Evolutionary conservation across 1,140 invertebrate species (phyloP), one percentile per base, ranked within the genome.

Genomic region (Cotesia chilonis): DNA sequence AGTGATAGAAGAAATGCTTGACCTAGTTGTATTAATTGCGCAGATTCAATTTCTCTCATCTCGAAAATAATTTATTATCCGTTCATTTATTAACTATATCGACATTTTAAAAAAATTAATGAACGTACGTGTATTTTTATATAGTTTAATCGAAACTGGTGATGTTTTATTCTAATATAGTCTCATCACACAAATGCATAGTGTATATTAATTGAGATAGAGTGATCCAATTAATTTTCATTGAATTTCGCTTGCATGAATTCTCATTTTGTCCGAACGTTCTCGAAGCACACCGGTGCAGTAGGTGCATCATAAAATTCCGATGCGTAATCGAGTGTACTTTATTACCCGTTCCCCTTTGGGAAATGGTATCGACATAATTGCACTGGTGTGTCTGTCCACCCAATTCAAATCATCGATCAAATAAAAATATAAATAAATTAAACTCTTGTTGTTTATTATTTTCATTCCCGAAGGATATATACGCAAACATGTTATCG

Each of bases 151-250:
- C 41, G 10, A 47, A 6, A 47, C 41, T 47, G 2, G 38, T 47
- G 41, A 47, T 10, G 41, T 47, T 47, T 0, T 47, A 57, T 47
- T 47, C 41, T 47, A 57, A 57, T 57, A 28, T 36, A 61, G 2
- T 57, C 17, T 57, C 54, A 57, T 57, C 54, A 57, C 54, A 20
- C 12, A 47, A 47, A 47, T 47, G 10, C 10, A 47, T 47, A 57
- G 54, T 57, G n/a, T 57, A 10, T 63, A 20, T 51, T 51, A 51
- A 14, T 51, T 17, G 9, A 69, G 37, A 20, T 28, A 28, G 37
- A 60, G 17, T 5, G n/a, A 60, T 35, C 59, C 68, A 63, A 70
- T 70, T 70, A 70, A 70, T 70, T 60, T 60, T 51, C 41, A 61
- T 70, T 36, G 38, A 63, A 70, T 70, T 60, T 52, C 47, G 20